phyloP scores from a whole-genome alignment of 2,888 invertebrate genomes.

The Sisyra terminalis region DNA sequence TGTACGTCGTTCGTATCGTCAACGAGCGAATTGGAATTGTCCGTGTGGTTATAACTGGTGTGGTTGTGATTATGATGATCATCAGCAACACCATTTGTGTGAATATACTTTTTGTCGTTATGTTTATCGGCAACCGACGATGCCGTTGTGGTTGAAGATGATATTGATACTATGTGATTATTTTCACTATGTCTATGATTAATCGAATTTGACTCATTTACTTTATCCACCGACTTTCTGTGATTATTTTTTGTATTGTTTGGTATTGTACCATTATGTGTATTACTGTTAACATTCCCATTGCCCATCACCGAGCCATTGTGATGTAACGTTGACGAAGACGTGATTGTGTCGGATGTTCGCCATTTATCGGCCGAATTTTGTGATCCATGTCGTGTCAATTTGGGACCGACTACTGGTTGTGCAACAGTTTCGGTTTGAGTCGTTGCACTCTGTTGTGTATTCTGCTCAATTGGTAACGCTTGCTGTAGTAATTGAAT shows the following conservation, averaged over 20 bases:
- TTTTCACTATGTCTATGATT: background rate
- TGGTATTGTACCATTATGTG: constrained; percentile 22
- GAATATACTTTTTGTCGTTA: constrained; percentile 25
- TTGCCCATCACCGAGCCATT: constrained; percentile 7
- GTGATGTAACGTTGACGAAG: constrained; percentile 5
- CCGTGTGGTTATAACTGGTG: constrained; percentile 18
- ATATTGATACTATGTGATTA: constrained; percentile 16
- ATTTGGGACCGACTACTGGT: constrained; percentile 18
- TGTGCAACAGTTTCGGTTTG: constrained; percentile 3
- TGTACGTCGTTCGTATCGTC: constrained; percentile 14
- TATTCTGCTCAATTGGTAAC: constrained; percentile 45
- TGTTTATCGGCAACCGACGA: constrained; percentile 14
- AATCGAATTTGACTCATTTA: constrained; percentile 20
- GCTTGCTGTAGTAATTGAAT: constrained; percentile 84
- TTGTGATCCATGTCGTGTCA: constrained; percentile 13
- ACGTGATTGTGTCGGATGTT: constrained; percentile 4
- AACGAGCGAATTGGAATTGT: constrained; percentile 31
- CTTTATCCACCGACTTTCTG: constrained; percentile 35
- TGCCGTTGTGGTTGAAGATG: constrained; percentile 1
- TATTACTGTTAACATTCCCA: constrained; percentile 13
- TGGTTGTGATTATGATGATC: background rate
- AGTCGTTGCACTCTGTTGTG: background rate
- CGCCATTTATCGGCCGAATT: constrained; percentile 5
- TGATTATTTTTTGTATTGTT: constrained; percentile 30
- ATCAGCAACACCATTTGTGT: constrained; percentile 24